Percentiles rank a stretch among this genome's conserved stretches.
These are phyloP conservation scores for Julus scanicus DNA, from an alignment of 2,888 invertebrate genomes.

Conservation along the genomic window DNA sequence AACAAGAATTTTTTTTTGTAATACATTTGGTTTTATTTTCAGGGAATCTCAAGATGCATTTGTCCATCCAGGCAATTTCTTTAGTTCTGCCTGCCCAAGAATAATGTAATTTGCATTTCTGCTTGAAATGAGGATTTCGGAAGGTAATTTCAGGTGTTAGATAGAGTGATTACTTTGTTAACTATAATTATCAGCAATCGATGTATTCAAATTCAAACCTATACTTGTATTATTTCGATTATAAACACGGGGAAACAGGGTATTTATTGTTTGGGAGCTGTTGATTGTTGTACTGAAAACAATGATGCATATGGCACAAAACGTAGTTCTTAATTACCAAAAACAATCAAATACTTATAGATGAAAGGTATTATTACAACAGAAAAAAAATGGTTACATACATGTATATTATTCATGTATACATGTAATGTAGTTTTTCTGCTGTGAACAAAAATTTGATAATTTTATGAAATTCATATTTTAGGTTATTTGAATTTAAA, in stretches of 20 bases:
- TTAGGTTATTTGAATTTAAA: too few relatives aligned
- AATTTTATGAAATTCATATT: too few relatives aligned
- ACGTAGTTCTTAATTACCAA: too few relatives aligned
- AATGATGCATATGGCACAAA: too few relatives aligned
- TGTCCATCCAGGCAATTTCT: constrained; percentile 50
- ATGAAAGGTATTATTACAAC: too few relatives aligned
- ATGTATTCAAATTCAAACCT: neutral
- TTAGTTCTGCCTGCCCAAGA: constrained; percentile 32
- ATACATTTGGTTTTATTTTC: constrained; percentile 13
- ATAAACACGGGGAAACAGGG: neutral
- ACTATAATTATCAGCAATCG: neutral
- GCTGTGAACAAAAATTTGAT: too few relatives aligned
- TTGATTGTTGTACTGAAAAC: neutral
- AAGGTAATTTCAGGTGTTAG: neutral
- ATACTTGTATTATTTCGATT: neutral
- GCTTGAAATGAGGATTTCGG: neutral
- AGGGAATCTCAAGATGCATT: constrained; percentile 31
- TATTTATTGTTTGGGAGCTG: neutral
- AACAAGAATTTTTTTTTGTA: neutral
- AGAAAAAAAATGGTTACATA: too few relatives aligned
- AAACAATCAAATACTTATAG: too few relatives aligned
- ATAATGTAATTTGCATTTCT: neutral
- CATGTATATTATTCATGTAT: too few relatives aligned
- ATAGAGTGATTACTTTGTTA: neutral
- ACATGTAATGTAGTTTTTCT: too few relatives aligned